A percentile compares a stretch with the other conserved stretches of the same genome.
Evolutionary conservation across 2,888 invertebrate species (phyloP).

Genomic region (Doris montereyensis): DNA sequence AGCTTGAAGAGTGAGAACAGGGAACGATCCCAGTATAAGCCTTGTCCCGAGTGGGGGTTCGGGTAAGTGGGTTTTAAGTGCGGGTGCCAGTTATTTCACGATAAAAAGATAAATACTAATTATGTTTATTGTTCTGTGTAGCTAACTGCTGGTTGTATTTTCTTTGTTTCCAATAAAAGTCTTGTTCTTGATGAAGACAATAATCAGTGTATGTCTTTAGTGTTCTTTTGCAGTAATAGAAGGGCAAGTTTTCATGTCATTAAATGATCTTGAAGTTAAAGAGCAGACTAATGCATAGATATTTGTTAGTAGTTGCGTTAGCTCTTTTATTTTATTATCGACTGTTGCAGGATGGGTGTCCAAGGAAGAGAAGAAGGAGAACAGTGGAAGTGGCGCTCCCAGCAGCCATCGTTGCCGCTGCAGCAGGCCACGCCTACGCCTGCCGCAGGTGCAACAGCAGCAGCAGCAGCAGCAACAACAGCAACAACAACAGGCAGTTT

Average conservation of each 20-base stretch:
- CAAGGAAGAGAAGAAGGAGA: conserved; percentile 74
- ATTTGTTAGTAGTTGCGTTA: not conserved
- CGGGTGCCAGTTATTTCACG: no score
- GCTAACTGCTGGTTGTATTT: no score
- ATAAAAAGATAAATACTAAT: no score
- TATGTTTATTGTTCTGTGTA: no score
- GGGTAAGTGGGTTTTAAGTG: no score
- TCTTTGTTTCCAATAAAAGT: no score
- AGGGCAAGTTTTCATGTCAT: not conserved
- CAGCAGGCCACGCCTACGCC: conserved; percentile 67
- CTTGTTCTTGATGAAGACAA: no score
- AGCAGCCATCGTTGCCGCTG: conserved; percentile 70
- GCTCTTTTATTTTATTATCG: not conserved
- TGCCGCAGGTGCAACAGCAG: conserved; percentile 47
- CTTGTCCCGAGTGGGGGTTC: conserved; percentile 84
- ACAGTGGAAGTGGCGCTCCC: conserved; percentile 64
- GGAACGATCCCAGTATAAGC: conserved; percentile 84
- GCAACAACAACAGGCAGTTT: conserved; percentile 28
- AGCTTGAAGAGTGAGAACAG: conserved; percentile 96
- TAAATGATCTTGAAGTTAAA: not conserved
- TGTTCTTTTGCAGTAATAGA: not conserved
- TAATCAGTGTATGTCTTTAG: not conserved
- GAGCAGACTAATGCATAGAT: not conserved
- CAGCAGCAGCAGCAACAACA: conserved; percentile 9
- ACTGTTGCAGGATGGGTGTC: conserved; percentile 82